Evolutionary conservation across 2,113 vertebrate species (phyloP).

Genomic region (Phyllostomus hastatus): DNA sequence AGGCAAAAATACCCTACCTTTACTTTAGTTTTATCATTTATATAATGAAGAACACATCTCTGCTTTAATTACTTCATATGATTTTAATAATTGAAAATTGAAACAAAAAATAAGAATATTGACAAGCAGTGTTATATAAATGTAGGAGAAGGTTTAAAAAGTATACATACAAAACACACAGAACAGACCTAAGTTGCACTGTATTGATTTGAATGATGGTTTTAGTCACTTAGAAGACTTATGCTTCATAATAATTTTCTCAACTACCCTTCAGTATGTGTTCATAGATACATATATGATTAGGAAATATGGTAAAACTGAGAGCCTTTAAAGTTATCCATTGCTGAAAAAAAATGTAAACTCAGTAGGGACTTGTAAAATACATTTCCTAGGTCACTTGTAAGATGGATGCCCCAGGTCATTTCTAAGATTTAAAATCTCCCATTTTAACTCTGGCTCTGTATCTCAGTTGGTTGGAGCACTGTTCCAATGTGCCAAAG

Average conservation of each 20-base stretch:
- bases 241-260: neutral
- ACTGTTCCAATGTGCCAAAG: too few relatives aligned
- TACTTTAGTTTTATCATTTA: neutral
- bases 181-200: neutral
- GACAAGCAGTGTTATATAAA: neutral
- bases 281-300: neutral
- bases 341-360: neutral
- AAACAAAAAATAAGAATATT: neutral
- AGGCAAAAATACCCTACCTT: neutral
- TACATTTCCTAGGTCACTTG: neutral
- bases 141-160: neutral
- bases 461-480: too few relatives aligned
- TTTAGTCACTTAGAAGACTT: neutral
- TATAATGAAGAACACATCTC: slow-evolving; percentile 1
- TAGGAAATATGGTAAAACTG: neutral
- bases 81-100: neutral
- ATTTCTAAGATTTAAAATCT: neutral
- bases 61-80: neutral
- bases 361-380: neutral
- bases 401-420: neutral
- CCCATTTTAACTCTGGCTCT: neutral
- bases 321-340: neutral
- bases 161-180: neutral
- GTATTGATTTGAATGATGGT: neutral
- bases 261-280: neutral